These are phyloP conservation scores for Cephus cinctus DNA, from an alignment of 1,140 invertebrate species.

Conservation along the genomic window DNA sequence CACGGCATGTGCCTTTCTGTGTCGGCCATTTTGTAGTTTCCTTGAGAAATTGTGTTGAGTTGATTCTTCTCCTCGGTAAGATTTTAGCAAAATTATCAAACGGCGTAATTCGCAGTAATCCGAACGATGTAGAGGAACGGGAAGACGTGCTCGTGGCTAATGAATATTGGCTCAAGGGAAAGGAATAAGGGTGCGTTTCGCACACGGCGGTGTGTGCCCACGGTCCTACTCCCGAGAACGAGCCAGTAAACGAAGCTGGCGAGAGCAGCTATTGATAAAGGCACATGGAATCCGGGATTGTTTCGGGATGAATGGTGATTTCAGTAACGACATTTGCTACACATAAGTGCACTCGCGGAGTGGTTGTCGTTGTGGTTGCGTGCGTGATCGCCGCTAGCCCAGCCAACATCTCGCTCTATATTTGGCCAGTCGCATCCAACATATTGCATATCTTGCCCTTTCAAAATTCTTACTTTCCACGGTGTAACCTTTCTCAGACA, in stretches of 20 bases:
- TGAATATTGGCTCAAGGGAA: background rate
- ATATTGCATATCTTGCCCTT: slow-evolving; percentile 49
- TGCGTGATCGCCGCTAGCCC: slow-evolving; percentile 36
- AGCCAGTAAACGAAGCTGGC: slow-evolving; percentile 36
- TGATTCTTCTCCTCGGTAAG: slow-evolving; percentile 55
- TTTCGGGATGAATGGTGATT: slow-evolving; percentile 42
- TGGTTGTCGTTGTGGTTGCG: slow-evolving; percentile 37
- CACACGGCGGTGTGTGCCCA: slow-evolving; percentile 27
- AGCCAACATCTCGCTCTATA: slow-evolving; percentile 51
- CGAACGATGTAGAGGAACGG: slow-evolving; percentile 14
- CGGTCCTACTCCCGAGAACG: slow-evolving; percentile 27
- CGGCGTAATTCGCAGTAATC: slow-evolving; percentile 27
- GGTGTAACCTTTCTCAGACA: too few relatives aligned
- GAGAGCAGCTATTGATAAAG: slow-evolving; percentile 29
- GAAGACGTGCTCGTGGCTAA: slow-evolving; percentile 9
- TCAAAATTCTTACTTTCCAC: slow-evolving; percentile 33
- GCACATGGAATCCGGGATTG: slow-evolving; percentile 57
- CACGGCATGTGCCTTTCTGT: slow-evolving; percentile 66
- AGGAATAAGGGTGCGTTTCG: slow-evolving; percentile 26
- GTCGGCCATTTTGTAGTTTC: slow-evolving; percentile 71
- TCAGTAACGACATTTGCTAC: slow-evolving; percentile 36
- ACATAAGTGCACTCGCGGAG: slow-evolving; percentile 30
- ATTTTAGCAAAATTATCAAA: slow-evolving; percentile 28
- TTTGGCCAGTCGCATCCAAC: slow-evolving; percentile 52
- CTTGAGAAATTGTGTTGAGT: slow-evolving; percentile 65